A percentile compares a stretch with the other conserved stretches of the same genome.
These are phyloP conservation scores for Zaprionus gabonicus DNA, from an alignment of 1,140 invertebrate species.

Conservation along the genomic window DNA sequence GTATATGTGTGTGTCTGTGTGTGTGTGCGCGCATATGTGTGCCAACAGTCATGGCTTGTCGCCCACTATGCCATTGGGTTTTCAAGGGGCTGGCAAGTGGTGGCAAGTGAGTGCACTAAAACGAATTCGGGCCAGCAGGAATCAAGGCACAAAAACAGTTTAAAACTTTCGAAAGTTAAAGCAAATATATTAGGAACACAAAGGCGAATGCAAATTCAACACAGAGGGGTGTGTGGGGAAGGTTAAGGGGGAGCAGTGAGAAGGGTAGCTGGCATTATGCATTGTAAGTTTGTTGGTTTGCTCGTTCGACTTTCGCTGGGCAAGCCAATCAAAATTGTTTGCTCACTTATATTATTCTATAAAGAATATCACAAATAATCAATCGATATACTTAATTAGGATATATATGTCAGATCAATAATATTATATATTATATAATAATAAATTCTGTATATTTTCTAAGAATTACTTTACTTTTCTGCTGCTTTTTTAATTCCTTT, in stretches of 20 bases:
- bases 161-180: constrained; percentile 19
- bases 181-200: constrained; percentile 17
- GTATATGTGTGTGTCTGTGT: background rate
- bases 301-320: no score
- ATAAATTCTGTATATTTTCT: background rate
- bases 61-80: constrained; percentile 11
- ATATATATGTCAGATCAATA: no score
- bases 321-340: no score
- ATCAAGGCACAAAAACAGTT: constrained; percentile 21
- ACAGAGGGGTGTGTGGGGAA: background rate
- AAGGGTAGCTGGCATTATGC: no score
- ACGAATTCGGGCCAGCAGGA: constrained; percentile 12
- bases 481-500: background rate
- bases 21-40: constrained; percentile 1
- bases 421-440: no score
- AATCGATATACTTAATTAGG: no score
- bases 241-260: background rate
- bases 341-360: background rate
- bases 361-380: background rate
- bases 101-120: background rate
- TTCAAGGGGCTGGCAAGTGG: constrained; percentile 3
- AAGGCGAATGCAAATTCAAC: constrained; percentile 8
- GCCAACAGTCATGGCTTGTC: constrained; percentile 21
- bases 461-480: background rate
- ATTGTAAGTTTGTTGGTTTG: no score